Evolutionary conservation across 2,888 invertebrate genomes (phyloP).

Genomic region (Stenichneumon culpator): DNA sequence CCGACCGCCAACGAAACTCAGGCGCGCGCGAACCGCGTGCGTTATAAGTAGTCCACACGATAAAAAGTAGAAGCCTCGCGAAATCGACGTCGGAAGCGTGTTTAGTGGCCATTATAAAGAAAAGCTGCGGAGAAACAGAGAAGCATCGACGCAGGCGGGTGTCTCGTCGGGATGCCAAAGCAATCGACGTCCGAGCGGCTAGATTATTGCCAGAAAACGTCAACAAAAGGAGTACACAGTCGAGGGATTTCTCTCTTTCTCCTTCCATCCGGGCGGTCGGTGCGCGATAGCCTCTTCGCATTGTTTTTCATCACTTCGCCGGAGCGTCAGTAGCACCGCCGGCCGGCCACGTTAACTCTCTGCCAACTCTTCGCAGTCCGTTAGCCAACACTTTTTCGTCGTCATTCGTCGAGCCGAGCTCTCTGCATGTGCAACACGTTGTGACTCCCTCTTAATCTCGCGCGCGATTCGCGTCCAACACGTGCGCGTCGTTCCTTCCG

Average conservation of each 20-base stretch:
- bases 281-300: not conserved
- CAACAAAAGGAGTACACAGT: not conserved
- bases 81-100: not conserved
- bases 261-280: not conserved
- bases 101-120: not conserved
- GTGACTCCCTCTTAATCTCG: not conserved
- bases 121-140: not conserved
- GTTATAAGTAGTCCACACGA: no score
- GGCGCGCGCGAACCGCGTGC: no score
- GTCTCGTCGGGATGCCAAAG: not conserved
- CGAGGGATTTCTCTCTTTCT: constrained; percentile 2
- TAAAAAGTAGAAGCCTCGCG: no score
- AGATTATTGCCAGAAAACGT: constrained; percentile 3
- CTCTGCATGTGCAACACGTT: constrained; percentile 32
- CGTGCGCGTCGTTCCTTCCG: constrained; percentile 16
- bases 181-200: not conserved
- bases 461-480: constrained; percentile 5
- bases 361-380: constrained; percentile 8
- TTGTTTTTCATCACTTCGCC: not conserved
- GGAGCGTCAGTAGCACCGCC: constrained; percentile 10
- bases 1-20: not conserved
- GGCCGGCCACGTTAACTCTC: constrained; percentile 20
- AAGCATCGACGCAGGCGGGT: not conserved
- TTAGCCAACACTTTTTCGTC: constrained; percentile 16
- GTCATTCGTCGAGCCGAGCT: constrained; percentile 16